Evolutionary conservation across 2,113 vertebrate species (phyloP).

Genomic region (Penelope pileata): DNA sequence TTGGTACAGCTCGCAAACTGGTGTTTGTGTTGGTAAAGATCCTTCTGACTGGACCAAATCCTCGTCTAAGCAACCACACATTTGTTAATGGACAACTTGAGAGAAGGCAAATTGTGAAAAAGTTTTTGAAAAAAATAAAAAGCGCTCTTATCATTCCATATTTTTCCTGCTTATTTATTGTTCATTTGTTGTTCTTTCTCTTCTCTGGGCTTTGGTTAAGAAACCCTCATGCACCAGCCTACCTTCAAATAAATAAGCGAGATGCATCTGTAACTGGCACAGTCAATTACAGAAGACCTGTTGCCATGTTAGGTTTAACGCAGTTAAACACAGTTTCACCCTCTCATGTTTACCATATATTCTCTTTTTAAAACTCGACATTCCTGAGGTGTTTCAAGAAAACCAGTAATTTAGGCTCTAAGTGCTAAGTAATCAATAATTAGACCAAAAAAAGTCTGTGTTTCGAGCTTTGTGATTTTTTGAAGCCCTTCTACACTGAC

Average conservation of each 20-base stretch:
- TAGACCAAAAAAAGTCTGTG: not conserved
- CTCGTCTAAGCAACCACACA: not conserved
- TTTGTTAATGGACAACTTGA: not conserved
- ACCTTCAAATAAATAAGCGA: not conserved
- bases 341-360: not conserved
- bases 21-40: not conserved
- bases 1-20: not conserved
- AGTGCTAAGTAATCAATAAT: not conserved
- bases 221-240: not conserved
- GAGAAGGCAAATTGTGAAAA: not conserved
- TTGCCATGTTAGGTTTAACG: not conserved
- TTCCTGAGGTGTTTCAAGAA: not conserved
- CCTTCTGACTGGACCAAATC: not conserved
- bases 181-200: not conserved
- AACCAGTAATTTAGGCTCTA: not conserved
- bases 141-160: not conserved
- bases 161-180: not conserved
- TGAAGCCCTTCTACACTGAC: not conserved
- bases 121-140: not conserved
- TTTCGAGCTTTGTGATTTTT: not conserved
- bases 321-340: not conserved
- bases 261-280: not conserved
- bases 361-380: not conserved
- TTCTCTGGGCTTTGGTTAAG: not conserved
- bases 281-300: slow-evolving; percentile 27